Base-by-base conservation (phyloP, 2,888 invertebrate species). In the Cryptocephalus primarius region DNA sequence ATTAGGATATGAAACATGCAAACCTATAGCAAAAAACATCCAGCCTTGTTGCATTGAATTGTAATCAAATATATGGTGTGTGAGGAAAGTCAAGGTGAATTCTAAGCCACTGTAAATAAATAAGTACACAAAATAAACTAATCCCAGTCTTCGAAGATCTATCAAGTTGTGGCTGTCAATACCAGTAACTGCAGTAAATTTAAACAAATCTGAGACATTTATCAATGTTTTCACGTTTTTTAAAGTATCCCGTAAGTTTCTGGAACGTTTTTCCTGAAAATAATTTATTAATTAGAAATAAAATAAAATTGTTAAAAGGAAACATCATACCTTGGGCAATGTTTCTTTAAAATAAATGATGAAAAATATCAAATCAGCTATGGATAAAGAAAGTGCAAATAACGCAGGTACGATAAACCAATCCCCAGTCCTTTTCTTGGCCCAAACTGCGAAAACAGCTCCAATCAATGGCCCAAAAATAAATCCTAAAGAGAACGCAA, bases 401-500 rank as follows among this genome's bases (percentile, higher is more conserved):
- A 82, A 63, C 0, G 94, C 93, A 1, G 94, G 93, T 33, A 81
- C 71, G 52, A 86, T 75, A 60, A 85, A 93, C 86, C 91, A 90
- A 36, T 77, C 70, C 41, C 80, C 80, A 39, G 77, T 70, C 52
- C 76, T 73, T 60, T 76, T 77, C 61, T 79, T 78, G 4, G 78
- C 79, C 69, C 75, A 78, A 57, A 77, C 76, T 1, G 91, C 84
- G 68, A 93, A 91, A 66, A 82, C 75, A 4, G 95, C 96, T 22
- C 97, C 97, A 53, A 96, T 90, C 68, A 93, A 75, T 2, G 97
- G 97, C 0, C 97, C 97, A 51, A 94, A 73, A 59, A 96, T 88
- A 71, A 99, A 99, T n/a, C 95, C 97, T 50, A 99, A 72, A 1
- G 96, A 96, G 72, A 99, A 99, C 8, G 97, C 94, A 58, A 95